These are phyloP conservation scores for Falco columbarius DNA, from an alignment of 2,797 vertebrate genomes.

Conservation along the genomic window DNA sequence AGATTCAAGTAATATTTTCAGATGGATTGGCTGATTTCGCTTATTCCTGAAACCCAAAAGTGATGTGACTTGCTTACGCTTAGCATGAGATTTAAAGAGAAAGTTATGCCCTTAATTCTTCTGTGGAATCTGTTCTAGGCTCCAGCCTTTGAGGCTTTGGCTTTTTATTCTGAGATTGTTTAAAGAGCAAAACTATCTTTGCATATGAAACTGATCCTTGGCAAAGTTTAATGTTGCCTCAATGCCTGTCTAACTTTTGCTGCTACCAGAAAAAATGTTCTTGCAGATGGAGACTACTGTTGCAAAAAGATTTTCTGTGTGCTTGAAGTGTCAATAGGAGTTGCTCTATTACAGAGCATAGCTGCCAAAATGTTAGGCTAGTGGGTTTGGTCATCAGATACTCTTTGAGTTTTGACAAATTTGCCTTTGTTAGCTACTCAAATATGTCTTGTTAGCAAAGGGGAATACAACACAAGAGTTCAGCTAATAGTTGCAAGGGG, in stretches of 20 bases:
- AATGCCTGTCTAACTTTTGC: neutral
- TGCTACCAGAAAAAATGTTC: neutral
- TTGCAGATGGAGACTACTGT: neutral
- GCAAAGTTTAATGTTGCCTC: neutral
- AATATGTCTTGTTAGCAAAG: neutral
- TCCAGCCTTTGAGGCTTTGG: neutral
- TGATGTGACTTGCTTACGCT: neutral
- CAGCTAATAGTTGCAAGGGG: neutral
- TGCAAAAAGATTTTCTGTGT: neutral
- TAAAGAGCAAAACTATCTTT: neutral
- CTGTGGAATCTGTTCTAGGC: neutral
- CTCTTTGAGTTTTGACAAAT: neutral
- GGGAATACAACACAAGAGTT: neutral
- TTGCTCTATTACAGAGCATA: neutral
- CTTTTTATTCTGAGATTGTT: neutral
- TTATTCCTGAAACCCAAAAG: neutral
- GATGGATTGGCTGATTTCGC: neutral
- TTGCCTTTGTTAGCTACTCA: neutral
- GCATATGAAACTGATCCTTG: neutral
- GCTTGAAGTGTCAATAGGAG: neutral
- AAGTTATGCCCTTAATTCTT: neutral
- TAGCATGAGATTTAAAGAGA: neutral
- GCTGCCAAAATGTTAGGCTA: neutral
- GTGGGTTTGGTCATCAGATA: neutral
- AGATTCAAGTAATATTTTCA: neutral